Conservation (phyloP, 2,113 vertebrate genomes). For the Pithys albifrons region DNA sequence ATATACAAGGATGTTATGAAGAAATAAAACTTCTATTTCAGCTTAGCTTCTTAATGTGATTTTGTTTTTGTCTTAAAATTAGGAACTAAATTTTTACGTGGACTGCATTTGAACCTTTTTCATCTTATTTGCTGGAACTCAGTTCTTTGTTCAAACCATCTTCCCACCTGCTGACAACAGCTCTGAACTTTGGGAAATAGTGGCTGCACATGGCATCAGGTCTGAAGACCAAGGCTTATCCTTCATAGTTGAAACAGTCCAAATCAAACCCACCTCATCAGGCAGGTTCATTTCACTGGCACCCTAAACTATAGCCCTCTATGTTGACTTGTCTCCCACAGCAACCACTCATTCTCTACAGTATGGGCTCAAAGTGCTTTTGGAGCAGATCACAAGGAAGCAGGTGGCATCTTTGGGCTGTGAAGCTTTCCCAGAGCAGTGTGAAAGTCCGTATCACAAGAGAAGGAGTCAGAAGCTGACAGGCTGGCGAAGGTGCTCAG, state of each 20-base stretch:
- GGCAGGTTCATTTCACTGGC: not conserved
- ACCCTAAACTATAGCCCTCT: not conserved
- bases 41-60: not conserved
- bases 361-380: not conserved
- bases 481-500: not conserved
- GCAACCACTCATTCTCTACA: not conserved
- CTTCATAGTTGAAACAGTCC: not conserved
- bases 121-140: not conserved
- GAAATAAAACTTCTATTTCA: slow-evolving; percentile 13
- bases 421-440: not conserved
- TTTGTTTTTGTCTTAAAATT: not conserved
- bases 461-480: not conserved
- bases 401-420: not conserved
- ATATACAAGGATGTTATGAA: not conserved
- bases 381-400: not conserved
- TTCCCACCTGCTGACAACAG: not conserved
- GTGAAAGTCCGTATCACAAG: not conserved
- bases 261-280: not conserved
- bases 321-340: not conserved
- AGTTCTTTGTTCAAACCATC: not conserved
- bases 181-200: not conserved
- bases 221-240: not conserved
- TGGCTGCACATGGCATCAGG: not conserved
- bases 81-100: not conserved
- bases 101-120: not conserved